A percentile compares a stretch with the other conserved stretches of the same genome.
These are phyloP conservation scores for Cheilosia urbana DNA, from an alignment of 2,888 invertebrate species.

Conservation along the genomic window DNA sequence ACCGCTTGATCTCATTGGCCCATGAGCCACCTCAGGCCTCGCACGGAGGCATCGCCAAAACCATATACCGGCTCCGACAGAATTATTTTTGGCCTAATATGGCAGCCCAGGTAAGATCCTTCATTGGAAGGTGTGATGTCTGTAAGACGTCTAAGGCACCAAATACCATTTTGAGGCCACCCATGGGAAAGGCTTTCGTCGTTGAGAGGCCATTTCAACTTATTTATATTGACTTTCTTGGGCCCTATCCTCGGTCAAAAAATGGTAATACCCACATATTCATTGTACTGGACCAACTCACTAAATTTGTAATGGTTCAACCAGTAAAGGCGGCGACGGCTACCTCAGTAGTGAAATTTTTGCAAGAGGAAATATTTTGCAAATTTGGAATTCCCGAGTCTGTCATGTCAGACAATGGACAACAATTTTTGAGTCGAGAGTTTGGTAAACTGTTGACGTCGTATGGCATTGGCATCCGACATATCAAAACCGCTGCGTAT, in stretches of 20 bases:
- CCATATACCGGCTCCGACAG: neutral
- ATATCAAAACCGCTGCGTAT: neutral
- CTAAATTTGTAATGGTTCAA: neutral
- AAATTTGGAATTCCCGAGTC: neutral
- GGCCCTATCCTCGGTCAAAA: constrained; percentile 29
- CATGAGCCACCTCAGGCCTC: constrained; percentile 26
- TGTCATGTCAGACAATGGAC: constrained; percentile 42
- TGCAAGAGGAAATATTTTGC: neutral
- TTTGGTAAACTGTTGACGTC: constrained; percentile 1
- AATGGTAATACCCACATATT: constrained; percentile 3
- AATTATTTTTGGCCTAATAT: constrained; percentile 12
- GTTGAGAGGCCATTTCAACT: constrained; percentile 26
- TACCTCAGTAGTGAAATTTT: neutral
- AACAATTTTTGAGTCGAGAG: constrained; percentile 31
- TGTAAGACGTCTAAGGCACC: neutral
- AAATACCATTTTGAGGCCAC: neutral
- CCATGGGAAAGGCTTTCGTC: constrained; percentile 3
- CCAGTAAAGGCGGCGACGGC: neutral
- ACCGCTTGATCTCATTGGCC: neutral
- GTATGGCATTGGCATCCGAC: constrained; percentile 40
- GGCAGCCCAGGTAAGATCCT: neutral
- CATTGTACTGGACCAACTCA: neutral
- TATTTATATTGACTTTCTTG: constrained; percentile 35
- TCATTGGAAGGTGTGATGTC: neutral
- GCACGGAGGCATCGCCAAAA: constrained; percentile 1